These are phyloP conservation scores for Allygus modestus DNA, from an alignment of 2,888 invertebrate genomes.

Conservation along the genomic window DNA sequence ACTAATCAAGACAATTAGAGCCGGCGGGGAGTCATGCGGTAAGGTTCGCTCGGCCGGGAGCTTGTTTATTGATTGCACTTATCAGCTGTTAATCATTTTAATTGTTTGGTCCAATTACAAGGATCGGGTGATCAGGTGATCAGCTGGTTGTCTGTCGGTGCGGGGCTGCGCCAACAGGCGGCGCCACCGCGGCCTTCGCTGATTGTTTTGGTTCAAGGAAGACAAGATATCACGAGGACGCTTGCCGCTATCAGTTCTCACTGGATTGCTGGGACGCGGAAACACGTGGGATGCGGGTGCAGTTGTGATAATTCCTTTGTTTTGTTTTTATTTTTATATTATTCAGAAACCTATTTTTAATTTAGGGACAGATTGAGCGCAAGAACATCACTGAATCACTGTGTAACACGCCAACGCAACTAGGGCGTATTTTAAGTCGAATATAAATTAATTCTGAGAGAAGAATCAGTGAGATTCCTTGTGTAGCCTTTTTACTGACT, in stretches of 20 bases:
- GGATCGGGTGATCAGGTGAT: background rate
- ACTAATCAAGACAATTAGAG: conserved; percentile 53
- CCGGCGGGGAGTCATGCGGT: background rate
- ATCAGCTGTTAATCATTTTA: conserved; percentile 46
- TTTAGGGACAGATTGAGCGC: too few relatives aligned
- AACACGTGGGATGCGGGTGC: conserved; percentile 1
- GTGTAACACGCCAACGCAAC: too few relatives aligned
- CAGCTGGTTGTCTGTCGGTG: too few relatives aligned
- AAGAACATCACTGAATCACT: too few relatives aligned
- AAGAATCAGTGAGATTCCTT: too few relatives aligned
- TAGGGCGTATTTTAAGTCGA: too few relatives aligned
- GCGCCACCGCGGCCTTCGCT: conserved; percentile 35
- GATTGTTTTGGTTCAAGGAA: conserved; percentile 42
- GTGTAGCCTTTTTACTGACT: too few relatives aligned
- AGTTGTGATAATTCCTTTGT: background rate
- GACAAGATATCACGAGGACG: conserved; percentile 7
- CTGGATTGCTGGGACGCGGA: background rate
- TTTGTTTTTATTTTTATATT: too few relatives aligned
- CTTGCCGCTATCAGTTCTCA: background rate
- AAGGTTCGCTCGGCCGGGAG: background rate
- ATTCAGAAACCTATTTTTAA: too few relatives aligned
- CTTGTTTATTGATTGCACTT: conserved; percentile 49
- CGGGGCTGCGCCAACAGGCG: background rate
- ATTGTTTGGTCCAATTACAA: conserved; percentile 52
- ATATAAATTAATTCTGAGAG: too few relatives aligned